Conservation (phyloP, 2,888 invertebrate species). For the Serripes groenlandicus region DNA sequence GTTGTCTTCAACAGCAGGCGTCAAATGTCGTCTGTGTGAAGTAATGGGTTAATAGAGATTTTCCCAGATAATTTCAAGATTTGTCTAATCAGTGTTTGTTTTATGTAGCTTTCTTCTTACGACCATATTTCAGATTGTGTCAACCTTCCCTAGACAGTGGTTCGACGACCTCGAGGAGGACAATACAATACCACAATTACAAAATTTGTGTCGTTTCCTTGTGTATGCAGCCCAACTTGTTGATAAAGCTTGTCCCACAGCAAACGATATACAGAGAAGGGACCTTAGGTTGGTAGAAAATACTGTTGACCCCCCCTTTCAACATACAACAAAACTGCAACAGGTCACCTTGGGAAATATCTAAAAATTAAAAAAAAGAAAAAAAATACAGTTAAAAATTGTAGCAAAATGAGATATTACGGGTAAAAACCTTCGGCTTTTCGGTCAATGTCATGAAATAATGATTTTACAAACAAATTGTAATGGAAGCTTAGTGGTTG, state of each 20-base stretch:
- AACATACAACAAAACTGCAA: not conserved
- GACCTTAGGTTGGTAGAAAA: constrained; percentile 76
- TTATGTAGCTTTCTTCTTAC: not conserved
- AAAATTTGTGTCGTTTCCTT: constrained; percentile 83
- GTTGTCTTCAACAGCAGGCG: not conserved
- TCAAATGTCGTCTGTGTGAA: not conserved
- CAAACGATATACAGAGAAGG: constrained; percentile 71
- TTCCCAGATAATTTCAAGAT: not conserved
- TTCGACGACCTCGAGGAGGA: constrained; percentile 81
- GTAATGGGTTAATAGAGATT: constrained; percentile 2
- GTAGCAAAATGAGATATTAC: too few species aligned
- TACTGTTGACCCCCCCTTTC: not conserved
- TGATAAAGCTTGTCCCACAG: constrained; percentile 70
- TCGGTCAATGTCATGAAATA: not conserved
- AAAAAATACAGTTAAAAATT: too few species aligned
- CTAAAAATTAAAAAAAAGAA: not conserved
- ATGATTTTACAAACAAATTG: not conserved
- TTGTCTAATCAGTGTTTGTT: not conserved
- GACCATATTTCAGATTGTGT: constrained; percentile 77
- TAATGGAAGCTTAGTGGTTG: not conserved
- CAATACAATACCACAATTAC: constrained; percentile 83
- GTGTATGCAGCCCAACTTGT: constrained; percentile 77
- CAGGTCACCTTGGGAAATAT: too few species aligned
- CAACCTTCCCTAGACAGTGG: constrained; percentile 84
- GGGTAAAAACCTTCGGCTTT: not conserved